Evolutionary conservation across 2,797 vertebrate genomes (phyloP), one percentile per base, ranked within the genome.

Genomic region (Etheostoma nigrum): DNA sequence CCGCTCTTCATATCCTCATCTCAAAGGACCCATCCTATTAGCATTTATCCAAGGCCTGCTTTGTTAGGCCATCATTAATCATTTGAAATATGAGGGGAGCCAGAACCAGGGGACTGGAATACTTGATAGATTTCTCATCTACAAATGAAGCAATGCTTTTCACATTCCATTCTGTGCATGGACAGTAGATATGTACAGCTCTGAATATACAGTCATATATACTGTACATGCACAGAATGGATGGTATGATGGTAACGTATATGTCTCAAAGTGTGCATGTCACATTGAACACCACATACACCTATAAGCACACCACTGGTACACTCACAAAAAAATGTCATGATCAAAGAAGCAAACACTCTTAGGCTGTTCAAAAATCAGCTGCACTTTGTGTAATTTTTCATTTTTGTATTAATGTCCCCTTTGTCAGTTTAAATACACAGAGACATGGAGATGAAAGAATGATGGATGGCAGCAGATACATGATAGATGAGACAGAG

Each of bases 1-100:
- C 77, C 75, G 23, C 84, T 85, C 88, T 84, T 86, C 86, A 86
- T 86, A 86, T 89, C 88, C 85, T 88, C 84, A 82, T 92, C 93
- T 93, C 93, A 58, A 60, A 91, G 92, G 93, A 93, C 87, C 78
- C 84, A 91, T 94, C 90, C 90, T 91, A 93, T 95, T 93, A 94
- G 91, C 91, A 93, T 93, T 93, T 93, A 93, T 92, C 92, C 88
- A 84, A 91, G 90, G 90, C 88, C 89, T 83, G 82, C 89, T 93
- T 94, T 93, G 92, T 94, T 93, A 92, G 84, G 89, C 90, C 84
- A 83, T 92, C 91, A 92, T 94, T 94, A 94, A 94, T 95, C 93
- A 94, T 94, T 90, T 91, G 90, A 93, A 93, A 93, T 94, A 93
- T 93, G 93, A 94, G 87, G 25, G 75, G 71, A 82, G 85, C 59